Evolutionary conservation across 2,113 vertebrate genomes (phyloP), one percentile per base, ranked within the genome.

Genomic region (Saguinus imperator): DNA sequence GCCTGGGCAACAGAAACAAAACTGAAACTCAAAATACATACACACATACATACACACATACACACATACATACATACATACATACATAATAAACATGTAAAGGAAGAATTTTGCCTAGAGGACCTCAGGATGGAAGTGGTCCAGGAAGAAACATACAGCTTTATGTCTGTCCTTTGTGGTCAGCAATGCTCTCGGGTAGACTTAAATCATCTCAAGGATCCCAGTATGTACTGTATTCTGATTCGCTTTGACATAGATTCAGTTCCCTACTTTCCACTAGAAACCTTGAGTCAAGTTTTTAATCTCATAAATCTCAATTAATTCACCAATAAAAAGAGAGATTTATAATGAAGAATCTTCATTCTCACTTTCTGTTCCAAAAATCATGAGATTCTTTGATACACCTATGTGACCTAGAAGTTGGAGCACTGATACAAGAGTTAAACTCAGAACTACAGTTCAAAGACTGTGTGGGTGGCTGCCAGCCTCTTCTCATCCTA

Each of bases 401-500:
- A 14, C 18, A n/a, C 50, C 5, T 4, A 17, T 35, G 13, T 43
- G 29, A 57, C 29, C 32, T 87, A 68, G 70, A 89, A 84, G 9
- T 52, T 64, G n/a, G 11, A 79, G 23, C 35, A 77, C 0, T 66
- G 14, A 58, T 77, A 66, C 20, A 40, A 77, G 37, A 72, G 17
- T 61, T 77, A 57, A 84, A 55, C 3, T 55, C 8, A 52, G 13
- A 83, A 14, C 5, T 50, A 2, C 43, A 11, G 5, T 64, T 94
- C 27, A 40, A 68, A 89, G 18, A n/a, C 8, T n/a, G 17, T 0
- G 0, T 40, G 9, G 9, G 1, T 1, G 43, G 35, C 73, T 20
- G 20, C 4, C 79, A 12, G 3, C 5, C 73, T 87, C 37, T 93
- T 58, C 45, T 91, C 17, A 6, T 85, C 5, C 37, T 7, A 25